Evolutionary conservation across 2,797 vertebrate genomes (phyloP).

Genomic region (Syngnathus acus): DNA sequence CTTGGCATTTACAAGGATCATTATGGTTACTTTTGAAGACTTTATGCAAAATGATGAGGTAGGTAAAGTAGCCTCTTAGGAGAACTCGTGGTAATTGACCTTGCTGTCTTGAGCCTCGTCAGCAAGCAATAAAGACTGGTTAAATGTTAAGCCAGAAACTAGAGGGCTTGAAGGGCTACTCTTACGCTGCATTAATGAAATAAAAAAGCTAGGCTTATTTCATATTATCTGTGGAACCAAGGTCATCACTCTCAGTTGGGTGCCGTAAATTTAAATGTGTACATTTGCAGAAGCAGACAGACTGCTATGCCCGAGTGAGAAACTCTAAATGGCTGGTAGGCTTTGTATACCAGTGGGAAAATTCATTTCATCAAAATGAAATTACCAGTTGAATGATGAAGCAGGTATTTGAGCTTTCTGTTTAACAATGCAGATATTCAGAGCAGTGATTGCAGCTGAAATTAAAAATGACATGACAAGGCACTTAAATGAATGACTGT

Average conservation of each 20-base stretch:
- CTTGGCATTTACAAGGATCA: slow-evolving; percentile 48
- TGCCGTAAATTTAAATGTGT: slow-evolving; percentile 1
- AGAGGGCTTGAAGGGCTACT: slow-evolving; percentile 68
- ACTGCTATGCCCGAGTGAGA: slow-evolving; percentile 11
- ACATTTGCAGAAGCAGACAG: background rate
- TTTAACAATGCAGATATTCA: slow-evolving; percentile 56
- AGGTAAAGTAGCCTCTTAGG: slow-evolving; percentile 53
- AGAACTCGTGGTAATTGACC: slow-evolving; percentile 69
- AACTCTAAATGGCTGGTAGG: slow-evolving; percentile 59
- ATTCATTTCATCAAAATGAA: slow-evolving; percentile 48
- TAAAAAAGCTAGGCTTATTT: slow-evolving; percentile 73
- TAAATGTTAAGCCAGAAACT: slow-evolving; percentile 72
- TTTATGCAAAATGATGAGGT: slow-evolving; percentile 57
- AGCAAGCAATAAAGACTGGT: slow-evolving; percentile 73
- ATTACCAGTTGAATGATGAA: slow-evolving; percentile 63
- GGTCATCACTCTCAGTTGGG: slow-evolving; percentile 57
- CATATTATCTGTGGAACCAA: slow-evolving; percentile 73
- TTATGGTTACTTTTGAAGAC: slow-evolving; percentile 52
- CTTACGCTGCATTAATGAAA: slow-evolving; percentile 63
- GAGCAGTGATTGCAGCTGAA: slow-evolving; percentile 52
- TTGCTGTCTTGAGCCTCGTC: slow-evolving; percentile 71
- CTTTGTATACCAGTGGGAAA: slow-evolving; percentile 61
- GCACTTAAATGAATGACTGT: slow-evolving; percentile 30
- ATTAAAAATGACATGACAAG: slow-evolving; percentile 45
- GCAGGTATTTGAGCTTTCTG: slow-evolving; percentile 52